These are phyloP conservation scores for Xanthorhoe spadicearia DNA, from an alignment of 2,888 invertebrate genomes.

Conservation along the genomic window DNA sequence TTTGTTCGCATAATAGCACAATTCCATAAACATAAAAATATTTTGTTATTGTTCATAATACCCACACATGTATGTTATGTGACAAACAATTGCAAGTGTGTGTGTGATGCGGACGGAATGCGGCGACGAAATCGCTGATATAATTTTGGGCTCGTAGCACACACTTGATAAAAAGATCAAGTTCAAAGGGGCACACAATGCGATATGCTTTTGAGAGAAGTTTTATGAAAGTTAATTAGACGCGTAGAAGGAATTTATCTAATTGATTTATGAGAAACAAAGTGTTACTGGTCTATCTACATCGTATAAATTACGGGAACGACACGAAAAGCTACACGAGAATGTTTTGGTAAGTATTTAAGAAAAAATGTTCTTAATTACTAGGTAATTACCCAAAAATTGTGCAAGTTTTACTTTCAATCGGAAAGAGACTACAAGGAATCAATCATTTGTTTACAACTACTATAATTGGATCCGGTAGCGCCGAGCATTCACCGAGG, in stretches of 20 bases:
- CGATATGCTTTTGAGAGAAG: constrained; percentile 55
- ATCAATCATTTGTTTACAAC: constrained; percentile 64
- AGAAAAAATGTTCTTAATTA: neutral
- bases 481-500: constrained; percentile 56
- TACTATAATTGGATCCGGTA: constrained; percentile 68
- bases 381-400: neutral
- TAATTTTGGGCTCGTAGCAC: constrained; percentile 65
- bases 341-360: neutral
- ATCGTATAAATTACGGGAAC: neutral
- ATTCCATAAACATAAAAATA: constrained; percentile 3
- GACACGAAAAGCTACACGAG: neutral
- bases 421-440: constrained; percentile 29
- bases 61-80: constrained; percentile 27
- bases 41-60: constrained; percentile 1
- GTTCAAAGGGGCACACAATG: constrained; percentile 75
- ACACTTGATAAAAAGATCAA: constrained; percentile 81
- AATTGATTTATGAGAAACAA: constrained; percentile 20
- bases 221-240: constrained; percentile 38
- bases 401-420: constrained; percentile 6
- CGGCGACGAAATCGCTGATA: constrained; percentile 66
- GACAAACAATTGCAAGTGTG: constrained; percentile 52
- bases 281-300: neutral
- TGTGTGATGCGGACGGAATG: constrained; percentile 68
- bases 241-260: constrained; percentile 14
- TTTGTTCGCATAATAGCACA: constrained; percentile 27